Evolutionary conservation across 2,113 vertebrate species (phyloP).

Genomic region (Poicephalus meyeri): DNA sequence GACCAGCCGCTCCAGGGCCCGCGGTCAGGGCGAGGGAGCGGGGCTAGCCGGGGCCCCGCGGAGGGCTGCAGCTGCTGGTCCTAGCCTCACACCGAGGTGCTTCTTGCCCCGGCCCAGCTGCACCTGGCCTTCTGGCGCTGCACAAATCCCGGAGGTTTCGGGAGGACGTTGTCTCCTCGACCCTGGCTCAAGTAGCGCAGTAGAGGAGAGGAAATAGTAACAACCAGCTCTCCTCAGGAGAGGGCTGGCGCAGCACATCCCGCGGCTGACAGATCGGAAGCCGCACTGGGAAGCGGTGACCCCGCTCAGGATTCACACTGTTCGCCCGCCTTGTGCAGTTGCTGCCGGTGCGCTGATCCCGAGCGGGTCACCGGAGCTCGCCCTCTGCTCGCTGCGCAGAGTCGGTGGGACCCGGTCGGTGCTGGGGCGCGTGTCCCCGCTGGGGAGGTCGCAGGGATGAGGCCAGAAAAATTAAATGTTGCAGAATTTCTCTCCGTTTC

Average conservation of each 20-base stretch:
- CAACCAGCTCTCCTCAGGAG: no score
- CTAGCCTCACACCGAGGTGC: not conserved
- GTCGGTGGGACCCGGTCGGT: accelerated
- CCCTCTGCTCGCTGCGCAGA: accelerated
- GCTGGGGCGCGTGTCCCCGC: accelerated
- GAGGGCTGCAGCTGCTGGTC: not conserved
- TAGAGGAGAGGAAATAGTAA: not conserved
- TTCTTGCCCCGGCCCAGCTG: not conserved
- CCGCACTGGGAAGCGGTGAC: not conserved
- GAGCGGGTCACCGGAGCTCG: no score
- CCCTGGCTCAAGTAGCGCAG: not conserved
- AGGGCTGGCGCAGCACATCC: not conserved
- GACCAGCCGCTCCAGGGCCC: no score
- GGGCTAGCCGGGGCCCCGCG: no score
- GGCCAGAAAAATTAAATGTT: not conserved
- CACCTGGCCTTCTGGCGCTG: not conserved
- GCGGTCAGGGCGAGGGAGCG: no score
- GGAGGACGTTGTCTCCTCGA: not conserved
- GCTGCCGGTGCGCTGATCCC: no score
- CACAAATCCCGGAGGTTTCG: not conserved
- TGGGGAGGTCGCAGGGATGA: accelerated
- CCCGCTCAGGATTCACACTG: not conserved
- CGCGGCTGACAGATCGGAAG: not conserved
- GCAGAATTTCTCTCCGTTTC: not conserved
- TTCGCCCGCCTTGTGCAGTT: not conserved